Percentiles rank a stretch among this genome's conserved stretches.
phyloP scores from a whole-genome alignment of 1,140 invertebrate genomes.

The Drosophila arawakana region DNA sequence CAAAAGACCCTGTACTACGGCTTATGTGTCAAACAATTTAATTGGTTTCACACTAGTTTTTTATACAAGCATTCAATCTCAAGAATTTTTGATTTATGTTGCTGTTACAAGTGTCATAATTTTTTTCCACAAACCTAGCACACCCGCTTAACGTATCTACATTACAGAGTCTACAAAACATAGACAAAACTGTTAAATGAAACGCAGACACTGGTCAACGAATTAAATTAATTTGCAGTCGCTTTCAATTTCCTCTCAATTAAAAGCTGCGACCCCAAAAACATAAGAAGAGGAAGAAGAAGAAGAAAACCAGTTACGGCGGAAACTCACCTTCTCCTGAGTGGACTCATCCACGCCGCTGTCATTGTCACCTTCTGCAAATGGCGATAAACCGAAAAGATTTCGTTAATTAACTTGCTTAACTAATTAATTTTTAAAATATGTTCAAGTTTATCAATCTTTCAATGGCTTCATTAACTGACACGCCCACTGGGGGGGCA shows the following conservation, averaged over 20 bases:
- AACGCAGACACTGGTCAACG: slow-evolving; percentile 42
- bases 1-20: no score
- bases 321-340: slow-evolving; percentile 89
- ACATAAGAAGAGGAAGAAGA: slow-evolving; percentile 31
- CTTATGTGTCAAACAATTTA: no score
- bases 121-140: no score
- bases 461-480: slow-evolving; percentile 56
- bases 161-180: no score
- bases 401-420: background rate
- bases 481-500: slow-evolving; percentile 3
- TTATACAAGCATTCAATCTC: no score
- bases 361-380: slow-evolving; percentile 91
- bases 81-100: no score
- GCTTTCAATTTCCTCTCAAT: slow-evolving; percentile 79
- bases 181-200: background rate
- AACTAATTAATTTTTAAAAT: slow-evolving; percentile 30
- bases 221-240: slow-evolving; percentile 75
- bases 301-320: background rate
- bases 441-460: slow-evolving; percentile 4
- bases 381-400: background rate
- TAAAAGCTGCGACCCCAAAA: slow-evolving; percentile 56
- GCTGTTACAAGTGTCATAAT: no score
- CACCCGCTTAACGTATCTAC: no score
- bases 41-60: no score
- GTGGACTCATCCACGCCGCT: slow-evolving; percentile 91